Percentiles rank a stretch among this genome's conserved stretches.
Conservation (phyloP, 2,797 vertebrate species). For the Onychomys torridus region DNA sequence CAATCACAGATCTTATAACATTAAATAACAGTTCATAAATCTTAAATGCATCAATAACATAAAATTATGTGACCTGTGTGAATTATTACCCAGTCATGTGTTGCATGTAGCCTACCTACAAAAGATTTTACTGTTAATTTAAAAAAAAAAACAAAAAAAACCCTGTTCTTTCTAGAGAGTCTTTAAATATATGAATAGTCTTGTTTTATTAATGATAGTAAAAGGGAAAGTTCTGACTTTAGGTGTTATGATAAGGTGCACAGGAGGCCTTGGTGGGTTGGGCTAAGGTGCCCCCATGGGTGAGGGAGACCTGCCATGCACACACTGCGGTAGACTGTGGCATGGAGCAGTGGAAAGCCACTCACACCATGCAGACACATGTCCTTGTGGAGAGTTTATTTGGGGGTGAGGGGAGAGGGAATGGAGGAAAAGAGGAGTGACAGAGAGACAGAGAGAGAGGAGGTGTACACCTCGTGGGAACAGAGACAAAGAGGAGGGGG, state of each 20-base stretch:
- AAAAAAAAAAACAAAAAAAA: not conserved
- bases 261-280: no score
- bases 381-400: no score
- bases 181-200: not conserved
- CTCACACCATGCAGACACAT: no score
- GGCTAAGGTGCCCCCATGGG: no score
- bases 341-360: no score
- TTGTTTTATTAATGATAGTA: slow-evolving; percentile 59
- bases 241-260: not conserved
- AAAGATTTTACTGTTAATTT: not conserved
- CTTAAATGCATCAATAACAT: slow-evolving; percentile 17
- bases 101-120: slow-evolving; percentile 27
- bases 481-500: no score
- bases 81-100: slow-evolving; percentile 10
- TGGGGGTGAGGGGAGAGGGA: no score
- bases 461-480: no score
- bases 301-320: no score
- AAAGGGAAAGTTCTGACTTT: slow-evolving; percentile 40
- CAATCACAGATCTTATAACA: not conserved
- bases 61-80: slow-evolving; percentile 38
- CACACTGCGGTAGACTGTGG: no score
- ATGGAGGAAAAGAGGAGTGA: no score
- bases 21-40: slow-evolving; percentile 17
- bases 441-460: no score
- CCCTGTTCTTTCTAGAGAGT: slow-evolving; percentile 28